A percentile compares a stretch with the other conserved stretches of the same genome.
phyloP scores from a whole-genome alignment of 2,113 vertebrate species.

The Dendropsophus ebraccatus region DNA sequence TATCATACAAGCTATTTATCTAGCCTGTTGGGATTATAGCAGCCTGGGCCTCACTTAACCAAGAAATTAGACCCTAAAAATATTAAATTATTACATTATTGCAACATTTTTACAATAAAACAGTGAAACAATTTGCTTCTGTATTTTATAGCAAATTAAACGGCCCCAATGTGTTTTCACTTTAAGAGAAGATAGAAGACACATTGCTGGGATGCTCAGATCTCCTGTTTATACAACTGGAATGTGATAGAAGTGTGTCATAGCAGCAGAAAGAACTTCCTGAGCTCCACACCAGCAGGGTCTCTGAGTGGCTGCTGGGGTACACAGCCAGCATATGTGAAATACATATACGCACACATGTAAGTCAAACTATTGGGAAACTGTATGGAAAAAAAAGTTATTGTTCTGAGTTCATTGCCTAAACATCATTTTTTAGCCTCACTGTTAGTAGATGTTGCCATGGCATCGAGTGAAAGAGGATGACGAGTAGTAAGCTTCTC shows the following conservation, averaged over 20 bases:
- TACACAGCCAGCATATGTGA: neutral
- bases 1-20: neutral
- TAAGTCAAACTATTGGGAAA: neutral
- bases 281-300: neutral
- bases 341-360: neutral
- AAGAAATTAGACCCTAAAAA: neutral
- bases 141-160: constrained; percentile 24
- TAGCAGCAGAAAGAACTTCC: constrained; percentile 10
- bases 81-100: neutral
- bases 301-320: neutral
- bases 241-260: constrained; percentile 43
- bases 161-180: constrained; percentile 44
- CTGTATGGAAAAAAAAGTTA: neutral
- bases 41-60: neutral
- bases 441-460: too few relatives aligned
- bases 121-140: constrained; percentile 42
- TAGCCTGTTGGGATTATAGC: neutral
- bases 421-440: too few relatives aligned
- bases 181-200: constrained; percentile 22
- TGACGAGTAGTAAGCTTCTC: too few relatives aligned
- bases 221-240: constrained; percentile 53
- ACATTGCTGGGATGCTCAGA: constrained; percentile 27
- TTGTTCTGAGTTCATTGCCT: neutral
- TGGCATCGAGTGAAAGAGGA: too few relatives aligned
- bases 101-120: constrained; percentile 13